phyloP scores from a whole-genome alignment of 1,140 invertebrate genomes.

The Sitophilus oryzae region DNA sequence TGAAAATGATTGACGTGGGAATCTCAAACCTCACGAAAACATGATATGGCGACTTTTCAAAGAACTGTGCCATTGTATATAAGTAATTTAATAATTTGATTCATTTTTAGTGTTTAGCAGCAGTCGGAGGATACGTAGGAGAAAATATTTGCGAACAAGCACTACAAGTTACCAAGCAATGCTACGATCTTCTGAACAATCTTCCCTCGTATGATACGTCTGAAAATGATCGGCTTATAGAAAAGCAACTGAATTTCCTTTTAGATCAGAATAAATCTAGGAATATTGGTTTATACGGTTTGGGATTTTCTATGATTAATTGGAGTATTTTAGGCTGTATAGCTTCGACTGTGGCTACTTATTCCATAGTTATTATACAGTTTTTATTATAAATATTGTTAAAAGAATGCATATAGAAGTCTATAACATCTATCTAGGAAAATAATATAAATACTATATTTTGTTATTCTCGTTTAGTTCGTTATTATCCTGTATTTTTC shows the following conservation, averaged over 20 bases:
- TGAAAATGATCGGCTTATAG: neutral
- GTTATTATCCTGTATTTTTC: too few relatives aligned
- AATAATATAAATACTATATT: too few relatives aligned
- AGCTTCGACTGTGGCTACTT: constrained; percentile 10
- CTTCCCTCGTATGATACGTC: neutral
- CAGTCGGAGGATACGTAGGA: neutral
- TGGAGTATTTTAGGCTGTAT: constrained; percentile 6
- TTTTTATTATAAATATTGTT: constrained; percentile 5
- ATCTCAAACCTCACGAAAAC: too few relatives aligned
- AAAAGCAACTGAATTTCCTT: constrained; percentile 6
- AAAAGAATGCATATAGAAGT: too few relatives aligned
- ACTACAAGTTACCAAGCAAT: neutral
- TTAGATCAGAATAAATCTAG: constrained; percentile 7
- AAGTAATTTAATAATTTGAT: too few relatives aligned
- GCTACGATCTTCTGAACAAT: neutral
- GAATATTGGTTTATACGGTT: constrained; percentile 3
- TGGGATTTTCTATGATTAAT: constrained; percentile 8
- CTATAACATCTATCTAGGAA: too few relatives aligned
- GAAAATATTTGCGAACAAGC: neutral
- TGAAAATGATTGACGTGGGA: too few relatives aligned
- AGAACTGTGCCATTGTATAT: too few relatives aligned
- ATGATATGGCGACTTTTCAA: too few relatives aligned
- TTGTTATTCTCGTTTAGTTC: too few relatives aligned
- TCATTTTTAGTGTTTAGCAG: neutral
- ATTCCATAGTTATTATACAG: constrained; percentile 17